Conservation (phyloP, 2,888 invertebrate species). For the Acanthoscelides obtectus region DNA sequence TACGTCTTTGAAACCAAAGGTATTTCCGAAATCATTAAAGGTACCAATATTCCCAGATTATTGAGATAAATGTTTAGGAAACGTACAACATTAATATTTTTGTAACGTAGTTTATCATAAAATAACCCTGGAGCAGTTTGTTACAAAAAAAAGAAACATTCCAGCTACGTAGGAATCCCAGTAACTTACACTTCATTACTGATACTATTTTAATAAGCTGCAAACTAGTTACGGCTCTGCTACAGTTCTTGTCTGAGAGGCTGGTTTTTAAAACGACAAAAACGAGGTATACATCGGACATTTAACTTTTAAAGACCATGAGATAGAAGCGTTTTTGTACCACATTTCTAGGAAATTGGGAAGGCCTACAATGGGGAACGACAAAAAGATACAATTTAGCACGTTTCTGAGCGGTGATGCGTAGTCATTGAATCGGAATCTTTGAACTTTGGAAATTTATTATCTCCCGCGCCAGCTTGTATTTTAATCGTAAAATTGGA, state of each 20-base stretch:
- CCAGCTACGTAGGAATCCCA: too few species aligned
- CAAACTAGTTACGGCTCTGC: too few species aligned
- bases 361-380: not conserved
- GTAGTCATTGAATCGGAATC: not conserved
- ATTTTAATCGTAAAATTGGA: not conserved
- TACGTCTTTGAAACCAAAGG: too few species aligned
- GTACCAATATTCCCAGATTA: too few species aligned
- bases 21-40: too few species aligned
- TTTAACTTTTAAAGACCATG: not conserved
- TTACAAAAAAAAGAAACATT: too few species aligned
- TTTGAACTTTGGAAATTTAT: not conserved
- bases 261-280: not conserved
- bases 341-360: not conserved
- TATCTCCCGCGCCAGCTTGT: not conserved
- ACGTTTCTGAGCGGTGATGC: not conserved
- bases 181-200: too few species aligned
- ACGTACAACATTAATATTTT: too few species aligned
- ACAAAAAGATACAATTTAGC: not conserved
- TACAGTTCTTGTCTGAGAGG: not conserved
- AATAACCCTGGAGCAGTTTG: too few species aligned
- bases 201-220: too few species aligned
- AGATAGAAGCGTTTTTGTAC: not conserved
- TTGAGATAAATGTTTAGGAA: too few species aligned
- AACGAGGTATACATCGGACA: not conserved
- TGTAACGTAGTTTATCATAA: too few species aligned